Evolutionary conservation across 2,113 vertebrate species (phyloP).

Genomic region (Embiotoca jacksoni): DNA sequence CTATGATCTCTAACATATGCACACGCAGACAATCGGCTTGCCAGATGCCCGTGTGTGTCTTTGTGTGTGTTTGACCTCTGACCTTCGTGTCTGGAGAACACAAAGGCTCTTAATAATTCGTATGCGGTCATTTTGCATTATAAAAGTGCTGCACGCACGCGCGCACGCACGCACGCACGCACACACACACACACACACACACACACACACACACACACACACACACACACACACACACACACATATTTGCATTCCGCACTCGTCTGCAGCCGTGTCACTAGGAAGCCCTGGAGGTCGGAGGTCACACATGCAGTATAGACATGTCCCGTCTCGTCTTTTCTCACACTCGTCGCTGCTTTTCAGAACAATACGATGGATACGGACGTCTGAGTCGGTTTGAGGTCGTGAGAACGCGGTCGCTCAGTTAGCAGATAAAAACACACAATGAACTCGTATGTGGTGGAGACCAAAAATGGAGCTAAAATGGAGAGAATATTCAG

Average conservation of each 20-base stretch:
- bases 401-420: too few relatives aligned
- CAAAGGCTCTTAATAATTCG: conserved; percentile 49
- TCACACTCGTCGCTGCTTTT: too few relatives aligned
- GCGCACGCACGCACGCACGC: too few relatives aligned
- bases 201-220: not conserved
- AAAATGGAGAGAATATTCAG: too few relatives aligned
- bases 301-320: conserved; percentile 41
- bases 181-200: not conserved
- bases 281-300: conserved; percentile 36
- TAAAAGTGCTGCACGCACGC: conserved; percentile 38
- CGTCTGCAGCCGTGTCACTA: conserved; percentile 9
- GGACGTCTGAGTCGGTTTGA: too few relatives aligned
- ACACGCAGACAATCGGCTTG: conserved; percentile 29
- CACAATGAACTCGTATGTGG: too few relatives aligned
- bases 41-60: conserved; percentile 34
- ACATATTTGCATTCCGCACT: conserved; percentile 37
- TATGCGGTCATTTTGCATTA: conserved; percentile 58
- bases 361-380: too few relatives aligned
- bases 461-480: too few relatives aligned
- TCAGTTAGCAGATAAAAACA: too few relatives aligned
- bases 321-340: conserved; percentile 18
- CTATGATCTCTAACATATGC: conserved; percentile 34
- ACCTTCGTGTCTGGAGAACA: conserved; percentile 42
- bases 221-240: not conserved
- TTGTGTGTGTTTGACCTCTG: conserved; percentile 50